Evolutionary conservation across 2,888 invertebrate species (phyloP).

Genomic region (Horisme vitalbata): DNA sequence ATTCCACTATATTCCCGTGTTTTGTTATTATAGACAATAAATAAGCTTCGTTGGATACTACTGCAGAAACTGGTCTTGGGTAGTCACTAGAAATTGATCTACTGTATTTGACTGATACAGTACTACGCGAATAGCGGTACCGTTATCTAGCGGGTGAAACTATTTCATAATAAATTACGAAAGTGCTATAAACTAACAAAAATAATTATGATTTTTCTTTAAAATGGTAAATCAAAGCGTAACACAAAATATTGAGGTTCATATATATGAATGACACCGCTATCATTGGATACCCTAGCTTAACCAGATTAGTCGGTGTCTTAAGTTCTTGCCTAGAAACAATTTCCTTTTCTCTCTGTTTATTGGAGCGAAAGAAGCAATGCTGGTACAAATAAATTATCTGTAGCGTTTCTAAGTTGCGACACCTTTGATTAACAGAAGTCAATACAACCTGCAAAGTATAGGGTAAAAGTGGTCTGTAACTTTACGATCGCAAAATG

Average conservation of each 20-base stretch:
- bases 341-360: slow-evolving; percentile 23
- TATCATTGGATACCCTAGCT: neutral
- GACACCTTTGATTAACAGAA: slow-evolving; percentile 29
- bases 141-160: too few species aligned
- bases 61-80: slow-evolving; percentile 11
- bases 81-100: slow-evolving; percentile 28
- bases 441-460: slow-evolving; percentile 29
- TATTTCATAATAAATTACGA: too few species aligned
- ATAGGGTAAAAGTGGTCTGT: slow-evolving; percentile 34
- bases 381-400: slow-evolving; percentile 20
- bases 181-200: too few species aligned
- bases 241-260: too few species aligned
- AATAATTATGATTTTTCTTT: too few species aligned
- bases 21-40: slow-evolving; percentile 37
- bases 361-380: slow-evolving; percentile 24
- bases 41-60: slow-evolving; percentile 34
- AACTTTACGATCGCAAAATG: slow-evolving; percentile 47
- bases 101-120: slow-evolving; percentile 10
- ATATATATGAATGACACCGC: neutral
- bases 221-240: too few species aligned
- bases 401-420: slow-evolving; percentile 21
- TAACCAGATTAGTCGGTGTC: slow-evolving; percentile 1
- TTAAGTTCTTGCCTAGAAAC: slow-evolving; percentile 14
- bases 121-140: too few species aligned
- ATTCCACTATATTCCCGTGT: slow-evolving; percentile 38